These are phyloP conservation scores for Drosophila aff. DNA, from an alignment of 1,140 invertebrate species.

Conservation along the genomic window DNA sequence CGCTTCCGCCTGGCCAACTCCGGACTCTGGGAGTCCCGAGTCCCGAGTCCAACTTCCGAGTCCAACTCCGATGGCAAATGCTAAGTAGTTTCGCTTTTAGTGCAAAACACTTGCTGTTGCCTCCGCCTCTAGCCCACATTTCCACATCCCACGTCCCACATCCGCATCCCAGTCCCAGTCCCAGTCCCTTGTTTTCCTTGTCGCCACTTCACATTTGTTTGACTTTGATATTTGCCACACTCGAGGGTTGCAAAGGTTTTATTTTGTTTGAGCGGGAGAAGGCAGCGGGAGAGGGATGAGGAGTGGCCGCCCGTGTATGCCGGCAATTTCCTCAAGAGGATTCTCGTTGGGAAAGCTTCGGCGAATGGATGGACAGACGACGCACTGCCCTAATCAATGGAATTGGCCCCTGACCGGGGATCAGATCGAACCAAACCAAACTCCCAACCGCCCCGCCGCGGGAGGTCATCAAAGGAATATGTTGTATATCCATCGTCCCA, in stretches of 20 bases:
- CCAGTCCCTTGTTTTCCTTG: slow-evolving; percentile 17
- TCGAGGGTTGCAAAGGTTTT: slow-evolving; percentile 31
- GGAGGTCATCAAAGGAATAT: slow-evolving; percentile 40
- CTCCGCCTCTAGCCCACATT: slow-evolving; percentile 7
- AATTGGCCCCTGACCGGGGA: slow-evolving; percentile 30
- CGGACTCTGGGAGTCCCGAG: slow-evolving; percentile 11
- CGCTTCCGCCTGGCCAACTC: slow-evolving; percentile 49
- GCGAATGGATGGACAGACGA: slow-evolving; percentile 5
- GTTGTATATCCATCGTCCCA: neutral
- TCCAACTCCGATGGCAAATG: slow-evolving; percentile 56
- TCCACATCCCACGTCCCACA: neutral
- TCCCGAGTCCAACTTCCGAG: slow-evolving; percentile 1
- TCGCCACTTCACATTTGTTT: slow-evolving; percentile 55
- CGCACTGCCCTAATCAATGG: slow-evolving; percentile 35
- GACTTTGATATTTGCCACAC: slow-evolving; percentile 65
- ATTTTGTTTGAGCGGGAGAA: slow-evolving; percentile 2
- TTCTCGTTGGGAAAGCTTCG: slow-evolving; percentile 20
- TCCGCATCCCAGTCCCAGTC: neutral
- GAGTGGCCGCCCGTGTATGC: slow-evolving; percentile 1
- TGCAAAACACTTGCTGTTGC: slow-evolving; percentile 64
- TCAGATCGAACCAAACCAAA: slow-evolving; percentile 8
- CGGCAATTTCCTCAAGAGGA: slow-evolving; percentile 42
- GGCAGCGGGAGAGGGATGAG: too few species aligned
- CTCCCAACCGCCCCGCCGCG: neutral
- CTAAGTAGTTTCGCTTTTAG: slow-evolving; percentile 82